These are phyloP conservation scores for Paraescarpia echinospica DNA, from an alignment of 1,140 invertebrate genomes.

Conservation along the genomic window DNA sequence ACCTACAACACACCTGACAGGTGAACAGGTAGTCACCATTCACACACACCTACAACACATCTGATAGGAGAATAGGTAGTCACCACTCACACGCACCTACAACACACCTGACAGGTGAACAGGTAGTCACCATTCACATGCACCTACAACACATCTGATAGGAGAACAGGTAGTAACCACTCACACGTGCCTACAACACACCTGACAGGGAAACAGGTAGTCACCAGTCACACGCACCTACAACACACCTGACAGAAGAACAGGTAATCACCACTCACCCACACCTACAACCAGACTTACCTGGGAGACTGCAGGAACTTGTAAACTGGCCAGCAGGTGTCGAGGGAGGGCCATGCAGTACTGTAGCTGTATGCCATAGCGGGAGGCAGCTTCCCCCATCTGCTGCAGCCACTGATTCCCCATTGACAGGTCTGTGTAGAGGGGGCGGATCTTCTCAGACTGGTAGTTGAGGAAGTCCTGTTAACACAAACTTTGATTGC, in stretches of 20 bases:
- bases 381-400: slow-evolving; percentile 31
- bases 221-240: slow-evolving; percentile 37
- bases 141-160: slow-evolving; percentile 43
- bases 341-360: slow-evolving; percentile 35
- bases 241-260: neutral
- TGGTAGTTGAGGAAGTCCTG: slow-evolving; percentile 33
- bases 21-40: slow-evolving; percentile 11
- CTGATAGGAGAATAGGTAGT: neutral
- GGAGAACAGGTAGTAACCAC: slow-evolving; percentile 30
- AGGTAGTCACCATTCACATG: slow-evolving; percentile 34
- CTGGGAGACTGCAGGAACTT: slow-evolving; percentile 30
- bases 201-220: neutral
- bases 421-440: slow-evolving; percentile 28
- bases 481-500: neutral
- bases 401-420: slow-evolving; percentile 30
- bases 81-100: slow-evolving; percentile 21
- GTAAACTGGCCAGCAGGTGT: slow-evolving; percentile 29
- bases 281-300: too few relatives aligned
- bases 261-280: neutral
- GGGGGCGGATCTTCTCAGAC: slow-evolving; percentile 27
- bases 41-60: slow-evolving; percentile 37
- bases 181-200: slow-evolving; percentile 11
- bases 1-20: slow-evolving; percentile 9
- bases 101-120: slow-evolving; percentile 34
- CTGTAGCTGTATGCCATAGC: slow-evolving; percentile 29